These are phyloP conservation scores for Leptothorax acervorum DNA, from an alignment of 2,888 invertebrate genomes.

Conservation along the genomic window DNA sequence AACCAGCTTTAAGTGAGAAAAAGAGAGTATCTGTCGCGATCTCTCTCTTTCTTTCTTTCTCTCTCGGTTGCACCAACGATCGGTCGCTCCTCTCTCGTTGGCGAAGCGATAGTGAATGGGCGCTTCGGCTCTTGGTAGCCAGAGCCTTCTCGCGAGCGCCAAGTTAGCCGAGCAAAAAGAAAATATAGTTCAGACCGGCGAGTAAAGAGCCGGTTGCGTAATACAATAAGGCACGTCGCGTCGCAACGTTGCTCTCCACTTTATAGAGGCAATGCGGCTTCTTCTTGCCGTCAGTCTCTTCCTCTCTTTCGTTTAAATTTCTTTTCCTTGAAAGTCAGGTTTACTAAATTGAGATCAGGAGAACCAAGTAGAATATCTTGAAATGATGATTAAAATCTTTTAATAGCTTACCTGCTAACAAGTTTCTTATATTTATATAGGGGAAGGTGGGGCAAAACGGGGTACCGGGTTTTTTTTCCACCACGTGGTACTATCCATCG, in stretches of 20 bases:
- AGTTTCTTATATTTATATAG: no score
- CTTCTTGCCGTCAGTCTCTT: conserved; percentile 40
- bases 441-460: no score
- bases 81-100: conserved; percentile 37
- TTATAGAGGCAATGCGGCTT: conserved; percentile 16
- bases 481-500: no score
- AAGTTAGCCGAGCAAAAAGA: conserved; percentile 59
- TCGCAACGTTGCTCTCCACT: conserved; percentile 54
- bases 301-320: no score
- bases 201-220: conserved; percentile 62
- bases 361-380: no score
- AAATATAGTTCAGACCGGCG: conserved; percentile 71
- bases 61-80: conserved; percentile 44
- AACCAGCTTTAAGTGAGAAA: neutral
- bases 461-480: no score
- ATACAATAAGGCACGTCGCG: conserved; percentile 68
- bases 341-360: no score
- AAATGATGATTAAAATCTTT: no score
- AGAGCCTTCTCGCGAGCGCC: conserved; percentile 53
- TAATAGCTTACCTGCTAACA: no score
- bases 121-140: conserved; percentile 65
- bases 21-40: conserved; percentile 28
- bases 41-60: conserved; percentile 4
- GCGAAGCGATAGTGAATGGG: conserved; percentile 69
- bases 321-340: no score